Base-by-base conservation (phyloP, 1,140 invertebrate species). In the Drosophila lowei region DNA sequence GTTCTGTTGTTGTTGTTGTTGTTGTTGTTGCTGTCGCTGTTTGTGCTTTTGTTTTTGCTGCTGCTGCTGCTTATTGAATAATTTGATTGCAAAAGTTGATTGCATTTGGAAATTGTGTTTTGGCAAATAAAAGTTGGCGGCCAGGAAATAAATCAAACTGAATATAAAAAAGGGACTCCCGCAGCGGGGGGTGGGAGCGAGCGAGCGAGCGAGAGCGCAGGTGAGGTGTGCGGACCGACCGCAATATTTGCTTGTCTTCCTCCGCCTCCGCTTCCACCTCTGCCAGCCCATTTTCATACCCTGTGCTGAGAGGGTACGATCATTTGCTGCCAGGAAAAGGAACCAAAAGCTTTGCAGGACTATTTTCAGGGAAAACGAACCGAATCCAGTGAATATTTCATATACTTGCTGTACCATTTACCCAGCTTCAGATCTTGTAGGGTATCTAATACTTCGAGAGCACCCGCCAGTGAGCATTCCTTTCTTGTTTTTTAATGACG, bases 101-200 rank as follows among this genome's bases (percentile, higher is more conserved):
- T 73, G 70, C 72, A 74, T 74, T 74, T 74, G 68, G 57, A 72
- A 68, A 68, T 68, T 68, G 50, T 72, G 70, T 72, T 72, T 61
- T 54, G 50, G 48, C 53, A 68, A 70, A 76, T 62, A 61, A 76
- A 76, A 77, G 53, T 71, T 71, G 61, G 52, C 66, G 64, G 58
- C 57, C 58, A 57, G 38, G 30, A 83, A 74, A 83, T 83, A 83
- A 83, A 83, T 83, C 76, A 84, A 84, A 64, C 15, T 16, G 58
- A 56, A 65, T 74, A 74, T 53, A 77, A 57, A 67, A 52, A 74
- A 60, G 60, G 59, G 50, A 52, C 41, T 28, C 44, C 15, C 72
- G 43, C 70, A 73, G 71, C 72, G 61, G 70, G 54, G 13, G 38
- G 47, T 48, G 42, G 18, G n/a, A n/a, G 23, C 11, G 49, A 18